Conservation (phyloP, 2,888 invertebrate genomes). For the Carabus problematicus region DNA sequence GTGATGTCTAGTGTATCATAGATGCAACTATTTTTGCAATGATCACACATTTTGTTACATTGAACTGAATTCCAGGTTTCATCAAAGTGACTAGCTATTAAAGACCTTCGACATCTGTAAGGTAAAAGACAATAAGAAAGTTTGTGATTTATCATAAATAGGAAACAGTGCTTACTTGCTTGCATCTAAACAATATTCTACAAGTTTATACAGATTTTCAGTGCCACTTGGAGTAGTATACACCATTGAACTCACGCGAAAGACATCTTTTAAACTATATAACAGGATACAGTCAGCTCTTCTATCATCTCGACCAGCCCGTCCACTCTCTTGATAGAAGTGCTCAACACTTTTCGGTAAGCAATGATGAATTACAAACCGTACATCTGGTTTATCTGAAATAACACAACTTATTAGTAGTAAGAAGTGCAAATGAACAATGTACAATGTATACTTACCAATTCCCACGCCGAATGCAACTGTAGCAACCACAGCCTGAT, state of each 20-base stretch:
- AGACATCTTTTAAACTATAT: constrained; percentile 79
- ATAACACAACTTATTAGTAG: neutral
- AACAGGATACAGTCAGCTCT: constrained; percentile 78
- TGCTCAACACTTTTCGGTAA: constrained; percentile 88
- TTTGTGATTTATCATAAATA: constrained; percentile 33
- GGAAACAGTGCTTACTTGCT: constrained; percentile 46
- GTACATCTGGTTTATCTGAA: constrained; percentile 76
- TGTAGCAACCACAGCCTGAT: constrained; percentile 87
- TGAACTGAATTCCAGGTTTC: constrained; percentile 79
- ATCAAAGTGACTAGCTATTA: constrained; percentile 87
- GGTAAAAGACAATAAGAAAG: constrained; percentile 45
- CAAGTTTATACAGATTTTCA: constrained; percentile 79
- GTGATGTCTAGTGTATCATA: constrained; percentile 58
- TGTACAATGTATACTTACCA: constrained; percentile 61
- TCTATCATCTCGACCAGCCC: constrained; percentile 85
- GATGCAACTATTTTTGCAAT: constrained; percentile 63
- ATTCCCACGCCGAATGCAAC: constrained; percentile 96
- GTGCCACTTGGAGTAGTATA: constrained; percentile 81
- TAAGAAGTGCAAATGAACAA: neutral
- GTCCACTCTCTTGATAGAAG: constrained; percentile 91
- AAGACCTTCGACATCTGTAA: constrained; percentile 73
- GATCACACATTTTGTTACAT: constrained; percentile 85
- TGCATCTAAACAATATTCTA: constrained; percentile 70
- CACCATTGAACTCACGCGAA: constrained; percentile 80
- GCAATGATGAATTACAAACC: constrained; percentile 89